phyloP scores from a whole-genome alignment of 2,113 vertebrate species.

The Hippocampus zosterae region DNA sequence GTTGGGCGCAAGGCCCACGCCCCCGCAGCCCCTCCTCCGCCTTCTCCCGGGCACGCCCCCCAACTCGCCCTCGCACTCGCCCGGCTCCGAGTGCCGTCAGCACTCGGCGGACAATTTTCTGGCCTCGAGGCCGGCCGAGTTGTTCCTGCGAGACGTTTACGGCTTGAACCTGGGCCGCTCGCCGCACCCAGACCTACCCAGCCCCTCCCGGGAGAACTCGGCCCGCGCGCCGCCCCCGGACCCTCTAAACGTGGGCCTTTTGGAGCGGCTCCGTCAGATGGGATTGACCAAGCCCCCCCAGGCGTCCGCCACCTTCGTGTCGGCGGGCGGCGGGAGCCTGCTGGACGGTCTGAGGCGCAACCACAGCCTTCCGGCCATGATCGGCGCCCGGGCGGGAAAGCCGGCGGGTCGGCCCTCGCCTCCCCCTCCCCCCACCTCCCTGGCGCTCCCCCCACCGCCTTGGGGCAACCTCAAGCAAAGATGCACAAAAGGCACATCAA shows the following conservation, averaged over 20 bases:
- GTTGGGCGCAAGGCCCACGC: slow-evolving; percentile 43
- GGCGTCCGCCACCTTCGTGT: slow-evolving; percentile 75
- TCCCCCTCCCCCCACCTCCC: slow-evolving; percentile 62
- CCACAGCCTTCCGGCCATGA: slow-evolving; percentile 88
- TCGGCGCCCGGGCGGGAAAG: slow-evolving; percentile 71
- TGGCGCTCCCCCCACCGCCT: slow-evolving; percentile 59
- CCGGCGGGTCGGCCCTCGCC: slow-evolving; percentile 51
- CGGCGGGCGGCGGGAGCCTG: slow-evolving; percentile 77
- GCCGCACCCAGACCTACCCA: slow-evolving; percentile 60
- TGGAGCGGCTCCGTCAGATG: slow-evolving; percentile 84
- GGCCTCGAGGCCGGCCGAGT: slow-evolving; percentile 91
- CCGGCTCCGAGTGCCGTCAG: slow-evolving; percentile 65
- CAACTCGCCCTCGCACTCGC: slow-evolving; percentile 63
- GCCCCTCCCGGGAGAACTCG: slow-evolving; percentile 41
- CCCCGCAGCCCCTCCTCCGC: slow-evolving; percentile 39
- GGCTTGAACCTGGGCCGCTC: slow-evolving; percentile 78
- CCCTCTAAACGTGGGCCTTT: slow-evolving; percentile 72
- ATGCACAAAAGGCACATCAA: slow-evolving; percentile 40
- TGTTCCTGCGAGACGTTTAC: slow-evolving; percentile 90
- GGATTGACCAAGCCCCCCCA: slow-evolving; percentile 82
- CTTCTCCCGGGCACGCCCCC: slow-evolving; percentile 62
- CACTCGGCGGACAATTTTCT: slow-evolving; percentile 85
- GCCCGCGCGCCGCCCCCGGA: slow-evolving; percentile 38
- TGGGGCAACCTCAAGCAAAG: slow-evolving; percentile 74
- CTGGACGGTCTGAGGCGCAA: slow-evolving; percentile 87